Percentiles rank a stretch among this genome's conserved stretches.
phyloP scores from a whole-genome alignment of 2,888 invertebrate species.

The Troides helena region DNA sequence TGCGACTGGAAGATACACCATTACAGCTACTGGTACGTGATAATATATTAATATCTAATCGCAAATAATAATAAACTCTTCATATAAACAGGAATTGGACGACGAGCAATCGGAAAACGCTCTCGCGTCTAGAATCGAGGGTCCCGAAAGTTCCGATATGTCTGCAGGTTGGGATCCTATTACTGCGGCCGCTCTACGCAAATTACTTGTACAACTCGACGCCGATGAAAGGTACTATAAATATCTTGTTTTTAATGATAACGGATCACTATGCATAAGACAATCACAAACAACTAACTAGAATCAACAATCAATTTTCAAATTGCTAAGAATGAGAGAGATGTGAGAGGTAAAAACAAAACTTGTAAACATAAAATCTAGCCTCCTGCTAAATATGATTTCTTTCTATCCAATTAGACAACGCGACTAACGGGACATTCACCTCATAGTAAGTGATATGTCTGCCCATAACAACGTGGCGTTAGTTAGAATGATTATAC shows the following conservation, averaged over 20 bases:
- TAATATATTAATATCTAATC: background rate
- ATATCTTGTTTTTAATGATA: background rate
- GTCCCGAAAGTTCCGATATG: conserved; percentile 46
- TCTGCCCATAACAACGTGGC: too few relatives aligned
- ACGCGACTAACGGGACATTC: too few relatives aligned
- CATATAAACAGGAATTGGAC: conserved; percentile 52
- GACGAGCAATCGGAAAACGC: conserved; percentile 65
- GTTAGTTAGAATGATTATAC: too few relatives aligned
- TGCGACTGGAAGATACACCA: too few relatives aligned
- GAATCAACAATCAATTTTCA: too few relatives aligned
- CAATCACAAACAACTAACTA: background rate
- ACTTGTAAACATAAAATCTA: too few relatives aligned
- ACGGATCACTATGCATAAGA: background rate
- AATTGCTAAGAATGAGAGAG: too few relatives aligned
- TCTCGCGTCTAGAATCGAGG: conserved; percentile 53
- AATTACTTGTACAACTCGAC: conserved; percentile 67
- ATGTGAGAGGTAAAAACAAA: too few relatives aligned
- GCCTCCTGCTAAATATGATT: too few relatives aligned
- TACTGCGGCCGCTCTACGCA: conserved; percentile 67
- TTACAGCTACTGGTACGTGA: too few relatives aligned
- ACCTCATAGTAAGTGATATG: too few relatives aligned
- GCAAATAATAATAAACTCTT: background rate
- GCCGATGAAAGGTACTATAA: conserved; percentile 61
- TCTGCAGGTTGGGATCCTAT: conserved; percentile 62
- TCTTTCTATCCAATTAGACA: too few relatives aligned